Conservation (phyloP, 2,888 invertebrate genomes). For the Cecidostiba fungosa region DNA sequence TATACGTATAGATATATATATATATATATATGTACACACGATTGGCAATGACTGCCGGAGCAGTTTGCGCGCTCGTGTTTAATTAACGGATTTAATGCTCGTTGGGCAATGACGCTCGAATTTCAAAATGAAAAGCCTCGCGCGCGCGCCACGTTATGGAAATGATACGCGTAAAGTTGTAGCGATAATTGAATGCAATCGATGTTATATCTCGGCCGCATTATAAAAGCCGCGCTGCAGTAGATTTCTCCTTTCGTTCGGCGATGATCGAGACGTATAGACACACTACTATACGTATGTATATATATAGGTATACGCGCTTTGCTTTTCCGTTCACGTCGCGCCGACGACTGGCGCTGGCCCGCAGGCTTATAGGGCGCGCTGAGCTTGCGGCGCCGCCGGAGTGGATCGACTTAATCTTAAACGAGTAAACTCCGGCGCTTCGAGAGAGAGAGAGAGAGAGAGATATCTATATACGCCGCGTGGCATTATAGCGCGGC, state of each 20-base stretch:
- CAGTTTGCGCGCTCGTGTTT: background rate
- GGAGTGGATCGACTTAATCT: constrained; percentile 49
- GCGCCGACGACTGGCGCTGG: background rate
- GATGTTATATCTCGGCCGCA: background rate
- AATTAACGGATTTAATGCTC: constrained; percentile 39
- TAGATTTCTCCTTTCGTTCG: background rate
- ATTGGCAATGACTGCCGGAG: background rate
- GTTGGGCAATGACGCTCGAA: background rate
- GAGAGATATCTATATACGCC: background rate
- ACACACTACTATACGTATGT: no score
- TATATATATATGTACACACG: no score
- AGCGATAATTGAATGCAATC: constrained; percentile 35
- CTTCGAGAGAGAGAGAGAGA: background rate
- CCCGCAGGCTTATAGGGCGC: constrained; percentile 32
- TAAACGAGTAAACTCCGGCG: constrained; percentile 41
- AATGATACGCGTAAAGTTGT: constrained; percentile 8
- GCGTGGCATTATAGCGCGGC: background rate
- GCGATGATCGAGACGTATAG: background rate
- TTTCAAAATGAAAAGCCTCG: background rate
- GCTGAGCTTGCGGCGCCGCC: constrained; percentile 41
- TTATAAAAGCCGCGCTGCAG: background rate
- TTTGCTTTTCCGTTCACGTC: constrained; percentile 43
- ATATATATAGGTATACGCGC: background rate
- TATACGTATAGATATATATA: no score
- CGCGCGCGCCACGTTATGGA: background rate